Conservation (phyloP, 2,888 invertebrate genomes). For the Ectemnius cavifrons region DNA sequence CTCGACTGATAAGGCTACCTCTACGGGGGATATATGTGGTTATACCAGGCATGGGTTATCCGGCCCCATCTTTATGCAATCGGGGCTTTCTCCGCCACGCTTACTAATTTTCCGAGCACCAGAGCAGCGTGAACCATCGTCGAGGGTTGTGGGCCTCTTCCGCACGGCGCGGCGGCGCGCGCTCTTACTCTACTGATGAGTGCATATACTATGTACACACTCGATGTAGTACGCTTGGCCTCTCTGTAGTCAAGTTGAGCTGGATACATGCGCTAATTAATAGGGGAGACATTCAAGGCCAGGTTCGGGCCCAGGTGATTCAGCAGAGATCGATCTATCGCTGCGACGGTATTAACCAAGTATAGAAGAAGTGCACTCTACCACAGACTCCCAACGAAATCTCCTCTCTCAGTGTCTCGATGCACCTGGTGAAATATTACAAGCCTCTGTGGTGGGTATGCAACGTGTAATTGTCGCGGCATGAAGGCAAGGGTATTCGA, state of each 20-base stretch:
- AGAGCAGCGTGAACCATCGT: background rate
- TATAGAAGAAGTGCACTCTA: background rate
- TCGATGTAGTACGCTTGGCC: too few species aligned
- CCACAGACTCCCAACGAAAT: background rate
- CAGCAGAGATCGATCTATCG: background rate
- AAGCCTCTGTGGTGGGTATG: background rate
- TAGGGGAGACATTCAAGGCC: too few species aligned
- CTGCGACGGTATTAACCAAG: background rate
- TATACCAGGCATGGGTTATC: slow-evolving; percentile 28
- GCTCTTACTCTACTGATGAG: too few species aligned
- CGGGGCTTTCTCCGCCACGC: slow-evolving; percentile 1
- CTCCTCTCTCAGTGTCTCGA: background rate
- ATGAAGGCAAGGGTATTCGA: background rate
- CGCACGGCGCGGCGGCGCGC: too few species aligned
- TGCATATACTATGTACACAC: too few species aligned
- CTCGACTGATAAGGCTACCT: slow-evolving; percentile 44
- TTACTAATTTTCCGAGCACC: background rate
- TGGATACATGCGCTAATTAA: too few species aligned
- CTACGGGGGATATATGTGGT: too few species aligned
- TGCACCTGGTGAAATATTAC: slow-evolving; percentile 6
- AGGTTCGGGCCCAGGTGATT: background rate
- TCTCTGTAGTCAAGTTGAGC: too few species aligned
- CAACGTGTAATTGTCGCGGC: background rate
- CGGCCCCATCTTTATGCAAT: slow-evolving; percentile 28
- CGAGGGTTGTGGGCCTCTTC: too few species aligned